These are phyloP conservation scores for Cantharis nigra DNA, from an alignment of 2,888 invertebrate species.

Conservation along the genomic window DNA sequence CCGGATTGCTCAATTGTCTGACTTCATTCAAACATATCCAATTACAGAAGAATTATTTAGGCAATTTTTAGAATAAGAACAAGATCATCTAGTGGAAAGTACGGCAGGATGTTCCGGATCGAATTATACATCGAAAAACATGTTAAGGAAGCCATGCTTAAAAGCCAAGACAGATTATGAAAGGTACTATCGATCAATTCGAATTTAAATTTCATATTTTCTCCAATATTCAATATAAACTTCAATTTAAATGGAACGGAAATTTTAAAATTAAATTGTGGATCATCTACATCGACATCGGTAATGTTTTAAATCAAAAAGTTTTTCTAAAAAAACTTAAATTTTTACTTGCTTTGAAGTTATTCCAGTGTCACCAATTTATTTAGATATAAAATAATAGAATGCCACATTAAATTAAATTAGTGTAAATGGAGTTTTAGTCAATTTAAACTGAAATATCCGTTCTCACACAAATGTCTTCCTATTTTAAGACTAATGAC, in stretches of 20 bases:
- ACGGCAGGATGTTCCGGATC: conserved; percentile 39
- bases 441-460: conserved; percentile 29
- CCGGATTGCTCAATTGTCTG: neutral
- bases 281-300: neutral
- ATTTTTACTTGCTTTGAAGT: neutral
- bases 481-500: conserved; percentile 34
- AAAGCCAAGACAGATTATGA: conserved; percentile 24
- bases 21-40: conserved; percentile 22
- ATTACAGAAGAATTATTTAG: conserved; percentile 22
- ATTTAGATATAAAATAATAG: neutral
- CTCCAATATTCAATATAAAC: conserved; percentile 1
- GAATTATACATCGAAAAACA: conserved; percentile 37
- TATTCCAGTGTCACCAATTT: neutral
- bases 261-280: conserved; percentile 2
- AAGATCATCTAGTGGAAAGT: conserved; percentile 34
- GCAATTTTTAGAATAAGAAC: conserved; percentile 28
- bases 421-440: neutral
- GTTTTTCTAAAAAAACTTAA: neutral
- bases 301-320: neutral
- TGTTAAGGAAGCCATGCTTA: conserved; percentile 35
- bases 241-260: conserved; percentile 4
- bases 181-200: conserved; percentile 14
- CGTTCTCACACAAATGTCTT: conserved; percentile 39
- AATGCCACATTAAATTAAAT: neutral
- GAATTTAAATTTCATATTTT: conserved; percentile 1